Conservation (phyloP, 2,888 invertebrate species). For the Sturmia bella region DNA sequence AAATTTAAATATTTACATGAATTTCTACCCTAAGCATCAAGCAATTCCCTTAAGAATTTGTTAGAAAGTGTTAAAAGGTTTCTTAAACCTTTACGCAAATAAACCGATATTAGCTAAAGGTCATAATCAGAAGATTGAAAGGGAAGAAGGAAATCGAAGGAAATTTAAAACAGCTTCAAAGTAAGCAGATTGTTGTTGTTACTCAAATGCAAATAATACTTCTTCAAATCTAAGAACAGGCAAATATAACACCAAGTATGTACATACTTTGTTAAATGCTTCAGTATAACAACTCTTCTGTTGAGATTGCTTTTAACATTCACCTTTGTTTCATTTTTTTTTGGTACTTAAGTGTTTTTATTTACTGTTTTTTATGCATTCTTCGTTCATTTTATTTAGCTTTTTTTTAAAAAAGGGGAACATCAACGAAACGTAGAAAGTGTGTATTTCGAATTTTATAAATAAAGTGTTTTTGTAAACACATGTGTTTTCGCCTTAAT, state of each 20-base stretch:
- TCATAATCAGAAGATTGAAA: background rate
- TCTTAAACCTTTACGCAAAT: background rate
- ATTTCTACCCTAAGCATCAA: background rate
- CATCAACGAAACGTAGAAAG: conserved; percentile 25
- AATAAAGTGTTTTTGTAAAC: conserved; percentile 59
- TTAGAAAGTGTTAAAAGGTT: conserved; percentile 56
- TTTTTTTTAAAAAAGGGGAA: conserved; percentile 8
- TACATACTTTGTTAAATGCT: conserved; percentile 32
- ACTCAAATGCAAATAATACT: conserved; percentile 22
- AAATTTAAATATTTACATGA: too few species aligned
- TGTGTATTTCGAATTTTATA: conserved; percentile 29
- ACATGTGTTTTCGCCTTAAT: conserved; percentile 53
- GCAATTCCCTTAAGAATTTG: background rate
- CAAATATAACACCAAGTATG: conserved; percentile 37
- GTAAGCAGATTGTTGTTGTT: conserved; percentile 64
- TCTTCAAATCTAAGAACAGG: conserved; percentile 37
- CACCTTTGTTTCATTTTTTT: background rate
- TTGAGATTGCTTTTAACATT: conserved; percentile 8
- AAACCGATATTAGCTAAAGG: background rate
- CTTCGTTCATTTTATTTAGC: conserved; percentile 5
- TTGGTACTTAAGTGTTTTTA: conserved; percentile 2
- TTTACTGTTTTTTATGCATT: background rate
- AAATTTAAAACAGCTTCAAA: conserved; percentile 75
- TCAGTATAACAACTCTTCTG: conserved; percentile 15
- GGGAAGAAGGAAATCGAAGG: conserved; percentile 69